phyloP scores from a whole-genome alignment of 1,140 invertebrate genomes.

The Dreissena polymorpha region DNA sequence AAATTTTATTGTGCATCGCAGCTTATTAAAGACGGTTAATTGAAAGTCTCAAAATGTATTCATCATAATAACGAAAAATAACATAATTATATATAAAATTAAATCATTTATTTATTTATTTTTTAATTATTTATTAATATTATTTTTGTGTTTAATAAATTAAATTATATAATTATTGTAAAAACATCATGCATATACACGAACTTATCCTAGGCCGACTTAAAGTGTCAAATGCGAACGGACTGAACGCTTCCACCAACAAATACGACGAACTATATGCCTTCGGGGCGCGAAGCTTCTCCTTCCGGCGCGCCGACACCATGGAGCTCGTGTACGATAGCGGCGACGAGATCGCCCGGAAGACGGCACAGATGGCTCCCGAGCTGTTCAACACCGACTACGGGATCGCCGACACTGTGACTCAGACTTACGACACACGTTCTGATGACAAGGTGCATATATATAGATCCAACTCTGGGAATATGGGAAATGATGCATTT shows the following conservation, averaged over 20 bases:
- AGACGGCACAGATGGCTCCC: neutral
- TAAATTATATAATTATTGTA: neutral
- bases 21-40: neutral
- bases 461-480: too few species aligned
- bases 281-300: constrained; percentile 59
- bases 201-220: constrained; percentile 22
- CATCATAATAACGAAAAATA: neutral
- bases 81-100: neutral
- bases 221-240: constrained; percentile 31
- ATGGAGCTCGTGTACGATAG: constrained; percentile 63
- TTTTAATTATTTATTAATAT: too few species aligned
- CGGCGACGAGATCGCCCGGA: constrained; percentile 50
- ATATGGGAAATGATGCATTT: too few species aligned
- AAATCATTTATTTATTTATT: neutral
- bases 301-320: constrained; percentile 49
- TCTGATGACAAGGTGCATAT: constrained; percentile 55
- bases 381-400: constrained; percentile 52
- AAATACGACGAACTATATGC: constrained; percentile 51
- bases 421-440: constrained; percentile 19
- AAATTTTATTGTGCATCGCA: neutral
- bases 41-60: neutral
- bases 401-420: neutral
- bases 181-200: too few species aligned
- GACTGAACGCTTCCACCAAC: constrained; percentile 16
- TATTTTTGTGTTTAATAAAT: neutral